Evolutionary conservation across 2,797 vertebrate species (phyloP), one percentile per base, ranked within the genome.

Genomic region (Xyrichtys novacula): DNA sequence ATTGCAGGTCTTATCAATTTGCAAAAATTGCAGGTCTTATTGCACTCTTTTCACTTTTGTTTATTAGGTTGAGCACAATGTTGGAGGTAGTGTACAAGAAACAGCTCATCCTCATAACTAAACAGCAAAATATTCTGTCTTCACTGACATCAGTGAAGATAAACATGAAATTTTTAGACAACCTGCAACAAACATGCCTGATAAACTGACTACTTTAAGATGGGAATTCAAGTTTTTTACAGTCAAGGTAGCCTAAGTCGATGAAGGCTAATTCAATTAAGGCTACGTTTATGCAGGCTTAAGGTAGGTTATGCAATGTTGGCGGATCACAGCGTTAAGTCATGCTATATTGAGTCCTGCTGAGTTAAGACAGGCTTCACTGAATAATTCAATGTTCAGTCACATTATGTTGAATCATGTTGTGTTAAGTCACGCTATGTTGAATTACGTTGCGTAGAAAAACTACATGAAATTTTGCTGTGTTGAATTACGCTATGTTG

Each of bases 21-120:
- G 17, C 47, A 70, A 71, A 39, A 70, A n/a, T 36, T 20, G 53
- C 32, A n/a, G 52, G 31, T 52, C 44, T 74, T 47, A 68, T 84
- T n/a, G n/a, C n/a, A n/a, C n/a, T n/a, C n/a, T n/a, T n/a, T n/a
- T n/a, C 32, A 25, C 76, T 34, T 63, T 74, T 71, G 49, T 34
- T 47, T 73, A 64, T 65, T 49, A 75, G 76, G 76, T 76, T 48
- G 65, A 61, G 43, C 62, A 39, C 69, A 22, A 11, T 40, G 19
- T 25, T 16, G 52, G 49, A 28, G 32, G 43, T 8, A 64, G 65
- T 50, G 52, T 52, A 47, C 29, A 71, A 29, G 71, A 76, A n/a
- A 29, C 25, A 29, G n/a, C 44, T 25, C 14, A 16, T 7, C 14
- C 23, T 15, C 20, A 23, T 6, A 17, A 10, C n/a, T 20, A 10